A percentile compares a stretch with the other conserved stretches of the same genome.
phyloP scores from a whole-genome alignment of 1,140 invertebrate genomes.

The Drosophila sp. region DNA sequence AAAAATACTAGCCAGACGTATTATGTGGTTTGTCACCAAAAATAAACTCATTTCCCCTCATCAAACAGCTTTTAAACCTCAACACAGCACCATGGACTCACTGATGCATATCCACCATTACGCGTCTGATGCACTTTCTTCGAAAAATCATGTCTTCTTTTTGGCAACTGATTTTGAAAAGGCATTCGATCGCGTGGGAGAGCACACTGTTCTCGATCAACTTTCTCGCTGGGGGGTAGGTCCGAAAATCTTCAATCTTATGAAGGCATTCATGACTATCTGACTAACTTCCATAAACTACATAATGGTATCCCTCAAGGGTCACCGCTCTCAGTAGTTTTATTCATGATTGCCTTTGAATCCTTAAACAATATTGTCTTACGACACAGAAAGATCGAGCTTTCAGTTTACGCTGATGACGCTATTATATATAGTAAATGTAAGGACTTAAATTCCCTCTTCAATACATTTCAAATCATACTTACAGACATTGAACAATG shows the following conservation, averaged over 20 bases:
- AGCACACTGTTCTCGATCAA: conserved; percentile 30
- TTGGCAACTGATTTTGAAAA: conserved; percentile 32
- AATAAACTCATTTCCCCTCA: conserved; percentile 35
- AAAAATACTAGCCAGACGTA: conserved; percentile 37
- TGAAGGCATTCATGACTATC: conserved; percentile 1
- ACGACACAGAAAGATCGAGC: conserved; percentile 6
- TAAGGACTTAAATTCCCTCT: conserved; percentile 19
- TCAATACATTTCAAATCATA: conserved; percentile 10
- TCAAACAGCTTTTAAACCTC: conserved; percentile 42
- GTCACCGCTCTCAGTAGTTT: conserved; percentile 28
- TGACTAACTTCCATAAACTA: conserved; percentile 14
- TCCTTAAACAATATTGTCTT: conserved; percentile 27
- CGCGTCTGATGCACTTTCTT: conserved; percentile 24
- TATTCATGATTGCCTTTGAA: conserved; percentile 36
- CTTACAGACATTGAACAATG: conserved; percentile 6
- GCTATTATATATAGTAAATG: conserved; percentile 30
- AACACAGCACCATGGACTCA: conserved; percentile 34
- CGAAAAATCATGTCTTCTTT: conserved; percentile 30
- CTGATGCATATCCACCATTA: conserved; percentile 35
- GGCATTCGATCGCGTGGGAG: background rate
- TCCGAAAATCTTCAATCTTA: conserved; percentile 3
- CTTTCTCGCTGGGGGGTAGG: conserved; percentile 11
- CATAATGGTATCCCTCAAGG: conserved; percentile 9
- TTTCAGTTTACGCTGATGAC: conserved; percentile 24
- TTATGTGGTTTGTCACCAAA: conserved; percentile 40